A percentile compares a stretch with the other conserved stretches of the same genome.
These are phyloP conservation scores for Crenichthys baileyi DNA, from an alignment of 2,797 vertebrate species.

Conservation along the genomic window DNA sequence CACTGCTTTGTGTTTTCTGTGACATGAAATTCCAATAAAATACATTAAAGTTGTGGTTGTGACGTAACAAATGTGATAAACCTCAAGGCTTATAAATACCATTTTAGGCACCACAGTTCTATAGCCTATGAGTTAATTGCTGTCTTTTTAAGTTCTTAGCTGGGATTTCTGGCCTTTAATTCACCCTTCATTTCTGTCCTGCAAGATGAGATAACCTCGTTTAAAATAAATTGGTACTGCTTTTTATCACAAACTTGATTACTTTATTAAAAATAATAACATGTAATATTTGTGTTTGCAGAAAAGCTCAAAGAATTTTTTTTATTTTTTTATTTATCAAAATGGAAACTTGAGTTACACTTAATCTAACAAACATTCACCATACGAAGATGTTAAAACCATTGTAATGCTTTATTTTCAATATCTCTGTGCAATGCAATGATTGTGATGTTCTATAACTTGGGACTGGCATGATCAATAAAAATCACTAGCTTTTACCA, in stretches of 20 bases:
- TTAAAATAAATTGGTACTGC: background rate
- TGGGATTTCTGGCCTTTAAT: background rate
- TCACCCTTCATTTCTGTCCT: background rate
- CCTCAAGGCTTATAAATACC: background rate
- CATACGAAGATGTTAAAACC: background rate
- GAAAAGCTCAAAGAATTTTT: background rate
- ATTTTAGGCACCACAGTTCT: background rate
- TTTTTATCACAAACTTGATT: background rate
- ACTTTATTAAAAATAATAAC: background rate
- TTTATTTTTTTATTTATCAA: background rate
- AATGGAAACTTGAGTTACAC: background rate
- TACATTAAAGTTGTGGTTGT: no score
- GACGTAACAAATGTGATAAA: no score
- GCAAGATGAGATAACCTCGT: background rate
- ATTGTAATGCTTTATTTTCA: background rate
- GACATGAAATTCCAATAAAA: no score
- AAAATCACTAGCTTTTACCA: slow-evolving; percentile 32
- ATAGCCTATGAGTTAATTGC: background rate
- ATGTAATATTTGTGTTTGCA: background rate
- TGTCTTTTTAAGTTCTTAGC: background rate
- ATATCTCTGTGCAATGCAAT: no score
- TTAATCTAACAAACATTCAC: background rate
- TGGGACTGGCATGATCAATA: slow-evolving; percentile 26
- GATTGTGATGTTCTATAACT: slow-evolving; percentile 18
- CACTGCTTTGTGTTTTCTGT: no score